Evolutionary conservation across 2,888 invertebrate species (phyloP).

Genomic region (Dolomedes plantarius): DNA sequence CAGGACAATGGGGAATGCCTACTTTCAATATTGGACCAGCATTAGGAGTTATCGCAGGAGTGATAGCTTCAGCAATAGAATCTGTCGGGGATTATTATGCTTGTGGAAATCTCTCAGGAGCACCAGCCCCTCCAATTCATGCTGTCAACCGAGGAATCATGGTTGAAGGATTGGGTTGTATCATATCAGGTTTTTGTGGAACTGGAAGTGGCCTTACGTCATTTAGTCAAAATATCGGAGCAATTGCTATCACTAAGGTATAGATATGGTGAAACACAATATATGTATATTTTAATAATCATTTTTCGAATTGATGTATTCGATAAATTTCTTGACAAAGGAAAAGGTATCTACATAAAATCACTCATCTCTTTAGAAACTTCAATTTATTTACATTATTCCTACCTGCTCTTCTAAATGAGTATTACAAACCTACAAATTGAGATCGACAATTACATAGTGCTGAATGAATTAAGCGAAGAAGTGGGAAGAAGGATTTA

Average conservation of each 20-base stretch:
- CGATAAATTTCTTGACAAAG: too few species aligned
- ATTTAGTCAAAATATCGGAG: constrained; percentile 78
- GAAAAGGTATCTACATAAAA: too few species aligned
- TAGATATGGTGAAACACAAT: too few species aligned
- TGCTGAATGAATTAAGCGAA: too few species aligned
- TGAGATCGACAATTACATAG: too few species aligned
- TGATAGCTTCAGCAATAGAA: constrained; percentile 87
- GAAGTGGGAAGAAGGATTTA: too few species aligned
- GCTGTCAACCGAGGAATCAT: constrained; percentile 78
- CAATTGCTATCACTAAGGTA: constrained; percentile 67
- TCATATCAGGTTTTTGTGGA: constrained; percentile 78
- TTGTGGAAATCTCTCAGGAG: constrained; percentile 81
- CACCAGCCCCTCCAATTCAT: constrained; percentile 78
- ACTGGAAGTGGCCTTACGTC: constrained; percentile 78
- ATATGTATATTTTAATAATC: too few species aligned
- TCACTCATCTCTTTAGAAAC: too few species aligned
- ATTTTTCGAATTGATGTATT: too few species aligned
- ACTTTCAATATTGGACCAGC: constrained; percentile 84
- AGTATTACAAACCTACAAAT: too few species aligned
- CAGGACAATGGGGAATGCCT: constrained; percentile 86
- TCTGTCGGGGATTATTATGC: constrained; percentile 93
- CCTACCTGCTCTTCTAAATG: too few species aligned
- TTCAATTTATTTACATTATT: too few species aligned
- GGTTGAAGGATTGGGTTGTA: constrained; percentile 78
- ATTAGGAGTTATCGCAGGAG: constrained; percentile 87